Evolutionary conservation across 2,888 invertebrate species (phyloP), one percentile per base, ranked within the genome.

Genomic region (Anodontia alba): DNA sequence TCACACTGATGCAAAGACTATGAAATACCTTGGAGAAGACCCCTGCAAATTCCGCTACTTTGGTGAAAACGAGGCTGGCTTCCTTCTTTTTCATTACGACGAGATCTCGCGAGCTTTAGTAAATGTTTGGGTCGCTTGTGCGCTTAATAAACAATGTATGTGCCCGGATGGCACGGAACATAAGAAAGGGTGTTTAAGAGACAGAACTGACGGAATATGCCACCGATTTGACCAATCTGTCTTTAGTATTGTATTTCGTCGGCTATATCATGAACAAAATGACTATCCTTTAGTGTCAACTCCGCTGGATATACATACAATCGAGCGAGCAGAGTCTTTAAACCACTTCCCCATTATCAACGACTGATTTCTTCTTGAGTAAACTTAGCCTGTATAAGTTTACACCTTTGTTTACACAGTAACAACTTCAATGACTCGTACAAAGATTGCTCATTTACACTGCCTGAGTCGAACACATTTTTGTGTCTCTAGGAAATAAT

Each of bases 201-300:
- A 20, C 0, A 70, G 36, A 12, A 76, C 36, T 43, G 82, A 80
- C 23, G 85, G 81, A 20, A 68, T 80, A 15, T 87, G 87, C 57
- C 87, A 87, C 71, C 68, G 87, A 29, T 87, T 83, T 31, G 87
- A 87, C 73, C 87, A 87, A 20, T 46, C 46, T 20, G 20, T 46
- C 17, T 20, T 46, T 12, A 46, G 46, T 17, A 46, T 46, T 3
- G 38, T 87, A 29, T 42, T 87, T 26, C 67, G 85, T 23, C 57
- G 85, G 8, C 62, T 85, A 23, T 85, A 80, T 36, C 85, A 85
- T 36, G 82, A 76, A 10, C 57, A 69, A 68, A 85, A 85, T 54
- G 80, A 85, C 49, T 85, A 85, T 43, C 85, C 85, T 0, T 26
- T 80, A 3, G 78, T 80, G 20, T 31, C 62, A 3, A 43, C 38